A percentile compares a stretch with the other conserved stretches of the same genome.
These are phyloP conservation scores for Brevimyrus niger DNA, from an alignment of 2,113 vertebrate species.

Conservation along the genomic window DNA sequence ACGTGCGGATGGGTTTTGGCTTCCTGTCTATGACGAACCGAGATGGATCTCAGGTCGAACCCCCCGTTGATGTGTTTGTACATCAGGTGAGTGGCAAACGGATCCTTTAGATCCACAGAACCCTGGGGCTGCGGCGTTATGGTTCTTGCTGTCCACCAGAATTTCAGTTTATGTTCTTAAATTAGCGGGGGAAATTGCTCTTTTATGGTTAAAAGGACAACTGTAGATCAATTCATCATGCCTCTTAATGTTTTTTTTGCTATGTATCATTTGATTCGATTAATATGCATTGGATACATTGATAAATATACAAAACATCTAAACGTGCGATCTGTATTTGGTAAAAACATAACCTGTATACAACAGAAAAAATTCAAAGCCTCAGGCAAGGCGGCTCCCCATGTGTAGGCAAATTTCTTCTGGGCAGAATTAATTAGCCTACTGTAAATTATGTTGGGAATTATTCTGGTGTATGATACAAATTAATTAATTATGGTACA, in stretches of 20 bases:
- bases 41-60: conserved; percentile 78
- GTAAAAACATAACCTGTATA: neutral
- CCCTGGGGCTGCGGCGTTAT: neutral
- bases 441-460: neutral
- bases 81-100: conserved; percentile 77
- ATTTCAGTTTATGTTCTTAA: neutral
- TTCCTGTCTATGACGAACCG: conserved; percentile 92
- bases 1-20: conserved; percentile 96
- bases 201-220: neutral
- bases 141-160: neutral
- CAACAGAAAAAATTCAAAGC: neutral
- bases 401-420: neutral
- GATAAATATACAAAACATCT: neutral
- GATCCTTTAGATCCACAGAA: neutral
- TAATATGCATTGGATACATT: neutral
- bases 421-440: neutral
- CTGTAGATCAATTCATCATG: neutral
- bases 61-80: conserved; percentile 94
- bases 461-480: neutral
- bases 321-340: neutral
- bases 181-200: neutral
- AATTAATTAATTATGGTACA: neutral
- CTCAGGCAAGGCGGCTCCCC: too few relatives aligned
- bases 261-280: neutral
- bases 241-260: neutral